phyloP scores from a whole-genome alignment of 1,140 invertebrate species.

The Drosophila truncata region DNA sequence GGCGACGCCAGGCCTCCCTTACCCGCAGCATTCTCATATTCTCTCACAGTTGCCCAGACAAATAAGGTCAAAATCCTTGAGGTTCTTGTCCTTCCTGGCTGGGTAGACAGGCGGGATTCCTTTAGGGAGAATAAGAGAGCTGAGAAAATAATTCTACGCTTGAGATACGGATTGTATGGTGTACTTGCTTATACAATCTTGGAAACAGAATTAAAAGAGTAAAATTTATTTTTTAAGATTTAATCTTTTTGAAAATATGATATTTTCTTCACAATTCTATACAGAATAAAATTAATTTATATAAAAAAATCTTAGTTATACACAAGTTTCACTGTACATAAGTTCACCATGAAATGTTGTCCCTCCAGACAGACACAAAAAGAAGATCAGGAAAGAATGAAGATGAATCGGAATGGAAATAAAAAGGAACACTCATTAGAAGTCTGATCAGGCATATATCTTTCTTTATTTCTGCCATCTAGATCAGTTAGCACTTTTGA shows the following conservation, averaged over 20 bases:
- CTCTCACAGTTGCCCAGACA: constrained; percentile 48
- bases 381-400: constrained; percentile 16
- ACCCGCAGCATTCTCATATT: constrained; percentile 32
- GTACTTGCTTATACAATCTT: neutral
- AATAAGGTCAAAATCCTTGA: constrained; percentile 84
- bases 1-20: constrained; percentile 24
- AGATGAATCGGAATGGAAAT: neutral
- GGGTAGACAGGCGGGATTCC: neutral
- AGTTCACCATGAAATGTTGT: constrained; percentile 11
- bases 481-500: constrained; percentile 35
- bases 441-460: neutral
- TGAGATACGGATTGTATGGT: too few relatives aligned
- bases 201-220: too few relatives aligned
- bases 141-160: neutral
- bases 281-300: neutral
- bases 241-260: neutral
- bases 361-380: constrained; percentile 24
- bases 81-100: constrained; percentile 81
- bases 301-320: neutral
- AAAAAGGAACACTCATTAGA: neutral
- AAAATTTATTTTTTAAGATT: neutral
- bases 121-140: neutral
- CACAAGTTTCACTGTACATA: constrained; percentile 11
- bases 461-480: neutral
- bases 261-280: too few relatives aligned